A percentile compares a stretch with the other conserved stretches of the same genome.
Evolutionary conservation across 2,797 vertebrate genomes (phyloP).

Genomic region (Percopsis omiscomaycus): DNA sequence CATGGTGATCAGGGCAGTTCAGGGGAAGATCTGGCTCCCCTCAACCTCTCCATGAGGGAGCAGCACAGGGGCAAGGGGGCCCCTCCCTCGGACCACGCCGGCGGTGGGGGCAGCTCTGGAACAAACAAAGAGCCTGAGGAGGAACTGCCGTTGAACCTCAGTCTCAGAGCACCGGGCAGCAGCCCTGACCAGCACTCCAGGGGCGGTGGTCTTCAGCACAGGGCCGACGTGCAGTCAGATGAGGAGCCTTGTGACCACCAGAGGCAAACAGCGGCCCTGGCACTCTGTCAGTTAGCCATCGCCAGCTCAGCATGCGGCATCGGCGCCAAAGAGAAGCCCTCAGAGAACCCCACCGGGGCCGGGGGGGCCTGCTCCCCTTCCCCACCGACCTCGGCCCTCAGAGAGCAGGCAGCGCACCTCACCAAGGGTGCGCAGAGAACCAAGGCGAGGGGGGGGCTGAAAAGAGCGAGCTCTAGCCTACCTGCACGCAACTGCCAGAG

Average conservation of each 20-base stretch:
- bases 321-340: slow-evolving; percentile 5
- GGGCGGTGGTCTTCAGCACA: slow-evolving; percentile 24
- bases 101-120: slow-evolving; percentile 46
- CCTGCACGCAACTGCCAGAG: slow-evolving; percentile 67
- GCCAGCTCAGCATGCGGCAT: slow-evolving; percentile 73
- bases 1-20: slow-evolving; percentile 48
- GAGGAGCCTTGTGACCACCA: slow-evolving; percentile 86
- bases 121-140: slow-evolving; percentile 55
- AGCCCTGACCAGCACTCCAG: slow-evolving; percentile 12
- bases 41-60: slow-evolving; percentile 90
- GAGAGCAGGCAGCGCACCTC: slow-evolving; percentile 22
- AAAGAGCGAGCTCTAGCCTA: slow-evolving; percentile 78
- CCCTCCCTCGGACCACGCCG: slow-evolving; percentile 20
- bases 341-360: slow-evolving; percentile 8
- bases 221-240: slow-evolving; percentile 26
- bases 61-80: slow-evolving; percentile 44
- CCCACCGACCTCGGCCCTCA: background rate
- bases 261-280: slow-evolving; percentile 91
- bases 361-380: slow-evolving; percentile 5
- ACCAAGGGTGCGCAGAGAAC: slow-evolving; percentile 4
- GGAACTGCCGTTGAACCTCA: slow-evolving; percentile 91
- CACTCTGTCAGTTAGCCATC: slow-evolving; percentile 91
- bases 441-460: slow-evolving; percentile 70
- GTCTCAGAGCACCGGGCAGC: slow-evolving; percentile 78
- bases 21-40: slow-evolving; percentile 77